Base-by-base conservation (phyloP, 1,140 invertebrate genomes). In the Anastatus disparis region DNA sequence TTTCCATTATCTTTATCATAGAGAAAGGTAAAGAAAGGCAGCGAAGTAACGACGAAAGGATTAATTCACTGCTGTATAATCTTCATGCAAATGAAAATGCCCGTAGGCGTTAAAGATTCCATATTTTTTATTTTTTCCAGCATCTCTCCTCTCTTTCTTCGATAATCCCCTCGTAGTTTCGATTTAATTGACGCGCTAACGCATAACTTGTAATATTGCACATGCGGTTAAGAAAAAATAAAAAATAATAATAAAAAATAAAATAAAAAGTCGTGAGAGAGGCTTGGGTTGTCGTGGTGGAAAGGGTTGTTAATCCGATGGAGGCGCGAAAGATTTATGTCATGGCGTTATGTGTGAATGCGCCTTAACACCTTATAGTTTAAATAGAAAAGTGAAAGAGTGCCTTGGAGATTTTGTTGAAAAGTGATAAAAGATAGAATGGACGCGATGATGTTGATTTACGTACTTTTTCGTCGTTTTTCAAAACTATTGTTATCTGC, bases 21-120 rank as follows among this genome's bases (percentile, higher is more conserved):
- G 24, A 53, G 22, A 55, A 65, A 44, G 46, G 35, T n/a, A 42
- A 50, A 8, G 6, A 53, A 53, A 38, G 26, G 38, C 20, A 1
- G 46, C 40, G 48, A 6, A 44, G n/a, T n/a, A n/a, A n/a, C n/a
- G 55, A 62, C 53, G 70, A 71, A 71, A 61, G 56, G 29, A 64
- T 64, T 66, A 64, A 66, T 66, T 58, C 20, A 42, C 7, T 42
- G 35, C 22, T n/a, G n/a, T n/a, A 59, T 66, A 50, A 66, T 65
- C 26, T 71, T 66, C 52, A 71, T 71, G 70, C 44, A 66, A 71
- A 65, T 46, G 10, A 71, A n/a, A n/a, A n/a, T 22, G 62, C 70
- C 53, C 29, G 3, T 0, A 56, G 38, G 64, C 52, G 52, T n/a
- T 52, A 64, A 40, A 7, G n/a, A n/a, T n/a, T n/a, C n/a, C n/a